Evolutionary conservation across 2,113 vertebrate genomes (phyloP), one percentile per base, ranked within the genome.

Genomic region (Tylochromis polylepis): DNA sequence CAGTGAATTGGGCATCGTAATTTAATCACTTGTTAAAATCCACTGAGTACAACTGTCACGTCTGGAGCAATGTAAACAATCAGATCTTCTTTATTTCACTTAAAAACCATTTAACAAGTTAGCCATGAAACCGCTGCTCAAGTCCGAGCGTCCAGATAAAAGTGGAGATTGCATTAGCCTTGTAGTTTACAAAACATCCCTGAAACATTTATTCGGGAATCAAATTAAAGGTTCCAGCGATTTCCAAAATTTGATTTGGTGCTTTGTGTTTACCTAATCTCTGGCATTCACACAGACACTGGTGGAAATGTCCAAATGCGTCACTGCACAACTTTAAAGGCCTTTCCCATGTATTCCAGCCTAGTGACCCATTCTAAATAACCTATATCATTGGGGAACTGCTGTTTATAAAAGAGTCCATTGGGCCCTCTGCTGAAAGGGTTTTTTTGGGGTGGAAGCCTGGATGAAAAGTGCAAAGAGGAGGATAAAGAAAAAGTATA

Each of bases 291-390:
- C 91, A 89, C 89, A 92, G 94, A 95, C 91, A 94, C 94, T 93
- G 86, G 93, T 95, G 94, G 91, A 94, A 95, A 95, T 94, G 96
- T 95, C 93, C 96, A 95, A 93, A 96, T 96, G 97, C 96, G 86
- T 96, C 97, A 96, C 89, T 88, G 96, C 95, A 89, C 94, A 89
- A 95, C 97, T 97, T 97, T 97, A 97, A 97, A 97, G 96, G 92
- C 91, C 93, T 94, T 95, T 93, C 94, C 94, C 90, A 56, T 93
- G 96, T 96, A 97, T 97, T 96, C 94, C 92, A 92, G 97, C 94
- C 95, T 96, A 97, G 96, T 97, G 98, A 98, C 97, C 97, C 97
- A 96, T 98, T 97, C 97, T 96, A 96, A 98, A 95, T 94, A 96
- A 96, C 95, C 97, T 95, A 96, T 97, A 96, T 95, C 94, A 96